Conservation (phyloP, 2,113 vertebrate species). For the Megaleporinus macrocephalus region DNA sequence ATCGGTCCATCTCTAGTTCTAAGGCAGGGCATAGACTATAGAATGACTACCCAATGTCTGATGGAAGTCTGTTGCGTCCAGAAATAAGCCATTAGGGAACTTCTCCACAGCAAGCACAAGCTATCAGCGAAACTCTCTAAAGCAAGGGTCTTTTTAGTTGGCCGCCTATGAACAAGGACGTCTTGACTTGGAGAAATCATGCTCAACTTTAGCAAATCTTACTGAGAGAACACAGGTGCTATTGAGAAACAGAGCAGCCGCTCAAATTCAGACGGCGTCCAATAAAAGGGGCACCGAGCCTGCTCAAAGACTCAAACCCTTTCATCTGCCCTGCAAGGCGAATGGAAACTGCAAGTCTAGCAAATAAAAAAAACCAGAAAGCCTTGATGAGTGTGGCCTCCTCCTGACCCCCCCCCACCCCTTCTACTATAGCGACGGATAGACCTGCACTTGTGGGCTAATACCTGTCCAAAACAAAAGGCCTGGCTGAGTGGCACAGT, state of each 20-base stretch:
- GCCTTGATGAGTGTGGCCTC: conserved; percentile 52
- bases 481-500: conserved; percentile 61
- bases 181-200: conserved; percentile 38
- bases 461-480: conserved; percentile 74
- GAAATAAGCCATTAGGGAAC: no score
- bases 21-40: no score
- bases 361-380: conserved; percentile 50
- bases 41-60: no score
- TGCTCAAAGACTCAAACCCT: conserved; percentile 21
- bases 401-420: neutral
- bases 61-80: no score
- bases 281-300: conserved; percentile 39
- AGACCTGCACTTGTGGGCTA: conserved; percentile 70
- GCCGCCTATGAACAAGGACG: conserved; percentile 17
- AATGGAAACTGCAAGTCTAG: conserved; percentile 54
- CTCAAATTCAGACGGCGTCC: conserved; percentile 21
- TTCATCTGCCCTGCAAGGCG: conserved; percentile 38
- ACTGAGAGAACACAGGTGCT: neutral
- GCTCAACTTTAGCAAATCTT: conserved; percentile 36
- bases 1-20: no score
- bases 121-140: neutral
- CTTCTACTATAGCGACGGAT: conserved; percentile 48
- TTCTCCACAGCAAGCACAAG: neutral
- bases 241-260: conserved; percentile 21
- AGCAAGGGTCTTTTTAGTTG: conserved; percentile 1